Base-by-base conservation (phyloP, 2,113 vertebrate genomes). In the Gopherus evgoodei region DNA sequence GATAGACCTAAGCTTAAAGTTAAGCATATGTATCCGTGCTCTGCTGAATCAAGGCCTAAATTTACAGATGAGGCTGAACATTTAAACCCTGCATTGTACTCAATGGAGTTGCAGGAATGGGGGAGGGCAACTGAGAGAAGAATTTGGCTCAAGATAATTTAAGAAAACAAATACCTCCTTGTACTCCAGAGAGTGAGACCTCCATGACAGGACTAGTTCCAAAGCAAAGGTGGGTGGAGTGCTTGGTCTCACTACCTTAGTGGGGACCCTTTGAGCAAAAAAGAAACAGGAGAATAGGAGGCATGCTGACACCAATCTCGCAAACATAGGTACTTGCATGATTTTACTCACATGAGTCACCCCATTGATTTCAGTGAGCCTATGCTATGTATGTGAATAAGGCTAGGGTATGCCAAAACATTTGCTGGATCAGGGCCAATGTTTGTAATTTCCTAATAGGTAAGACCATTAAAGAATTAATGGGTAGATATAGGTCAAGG, bases 401-500 rank as follows among this genome's bases (percentile, higher is more conserved):
- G 89, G 75, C 85, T 10, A 91, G 14, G 47, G 69, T 0, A 81
- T 38, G 14, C 10, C 38, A 92, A 90, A 90, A 89, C 38, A 22
- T 25, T 57, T 27, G 13, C 9, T 38, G 22, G 57, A 88, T 35
- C 52, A 88, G 82, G 65, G 8, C 19, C 81, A 92, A 82, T 24
- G 57, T 25, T 79, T 53, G 35, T 31, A 69, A 25, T 65, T 25
- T 69, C 69, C 38, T 17, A n/a, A 21, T 53, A 84, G 44, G 24
- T 52, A 57, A 21, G 62, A 76, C 6, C 24, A 65, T 86, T 86
- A 91, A 90, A 84, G 69, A 78, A 54, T 59, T 92, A 93, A 84
- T 11, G 79, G 81, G 50, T 75, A 79, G 29, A 53, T 84, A 24
- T 1, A 81, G 85, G 90, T 59, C 17, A 91, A 69, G 90, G 78